Evolutionary conservation across 2,888 invertebrate genomes (phyloP).

Genomic region (Tromatobia lineatoria): DNA sequence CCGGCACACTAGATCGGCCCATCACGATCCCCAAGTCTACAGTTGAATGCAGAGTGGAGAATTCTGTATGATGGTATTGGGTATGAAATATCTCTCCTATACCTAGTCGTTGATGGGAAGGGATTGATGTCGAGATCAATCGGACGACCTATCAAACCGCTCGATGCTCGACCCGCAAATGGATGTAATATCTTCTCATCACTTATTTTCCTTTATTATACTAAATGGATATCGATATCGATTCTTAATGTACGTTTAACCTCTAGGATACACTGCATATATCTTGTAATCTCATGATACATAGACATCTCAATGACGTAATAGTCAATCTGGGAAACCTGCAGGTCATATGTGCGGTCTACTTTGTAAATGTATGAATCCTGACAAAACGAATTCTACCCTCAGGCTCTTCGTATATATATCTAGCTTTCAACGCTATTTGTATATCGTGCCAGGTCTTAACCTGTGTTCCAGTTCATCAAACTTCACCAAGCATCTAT

Average conservation of each 20-base stretch:
- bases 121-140: conserved; percentile 57
- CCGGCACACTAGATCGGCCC: conserved; percentile 62
- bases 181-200: conserved; percentile 47
- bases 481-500: conserved; percentile 74
- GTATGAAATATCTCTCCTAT: conserved; percentile 40
- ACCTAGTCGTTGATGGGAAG: conserved; percentile 60
- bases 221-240: conserved; percentile 49
- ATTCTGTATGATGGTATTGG: conserved; percentile 55
- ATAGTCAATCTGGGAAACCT: background rate
- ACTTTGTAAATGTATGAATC: background rate
- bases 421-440: conserved; percentile 24
- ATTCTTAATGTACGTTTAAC: conserved; percentile 36
- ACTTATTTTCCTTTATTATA: conserved; percentile 58
- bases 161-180: conserved; percentile 50
- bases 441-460: conserved; percentile 3
- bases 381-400: conserved; percentile 5
- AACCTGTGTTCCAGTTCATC: conserved; percentile 32
- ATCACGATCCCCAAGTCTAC: conserved; percentile 59
- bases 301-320: conserved; percentile 6
- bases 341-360: conserved; percentile 1
- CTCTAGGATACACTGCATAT: conserved; percentile 4
- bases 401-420: background rate
- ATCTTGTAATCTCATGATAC: background rate
- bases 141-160: conserved; percentile 57
- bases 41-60: conserved; percentile 37